Conservation (phyloP, 2,888 invertebrate species). For the Isotomurus palustris region DNA sequence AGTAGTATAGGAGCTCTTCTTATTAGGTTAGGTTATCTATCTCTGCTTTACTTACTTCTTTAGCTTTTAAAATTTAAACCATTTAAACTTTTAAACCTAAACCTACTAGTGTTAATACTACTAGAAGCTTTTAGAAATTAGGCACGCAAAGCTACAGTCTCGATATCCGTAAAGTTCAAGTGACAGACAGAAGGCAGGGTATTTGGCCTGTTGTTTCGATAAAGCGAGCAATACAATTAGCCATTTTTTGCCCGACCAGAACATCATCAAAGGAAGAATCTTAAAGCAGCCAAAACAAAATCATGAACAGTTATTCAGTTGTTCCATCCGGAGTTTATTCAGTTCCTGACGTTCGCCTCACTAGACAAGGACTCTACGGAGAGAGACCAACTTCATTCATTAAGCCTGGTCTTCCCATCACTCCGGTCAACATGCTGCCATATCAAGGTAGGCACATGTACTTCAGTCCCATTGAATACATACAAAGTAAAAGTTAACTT, state of each 20-base stretch:
- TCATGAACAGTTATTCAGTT: conserved; percentile 14
- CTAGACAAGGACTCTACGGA: conserved; percentile 30
- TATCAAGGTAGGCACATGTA: conserved; percentile 39
- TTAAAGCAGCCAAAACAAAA: conserved; percentile 2
- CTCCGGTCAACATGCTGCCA: conserved; percentile 38
- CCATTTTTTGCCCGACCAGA: conserved; percentile 3
- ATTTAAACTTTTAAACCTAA: too few relatives aligned
- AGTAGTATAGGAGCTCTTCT: conserved; percentile 12
- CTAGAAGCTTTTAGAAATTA: neutral
- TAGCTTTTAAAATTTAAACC: conserved; percentile 3
- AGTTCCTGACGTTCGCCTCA: conserved; percentile 38
- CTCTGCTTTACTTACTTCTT: conserved; percentile 2
- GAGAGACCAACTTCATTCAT: conserved; percentile 30
- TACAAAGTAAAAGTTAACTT: too few relatives aligned
- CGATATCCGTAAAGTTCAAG: conserved; percentile 23
- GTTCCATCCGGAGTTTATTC: conserved; percentile 35
- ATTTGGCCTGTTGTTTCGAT: conserved; percentile 19
- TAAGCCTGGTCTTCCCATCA: conserved; percentile 30
- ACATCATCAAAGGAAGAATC: neutral
- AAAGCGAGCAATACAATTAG: neutral
- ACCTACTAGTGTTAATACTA: too few relatives aligned
- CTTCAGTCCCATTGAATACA: too few relatives aligned
- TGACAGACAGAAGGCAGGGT: conserved; percentile 8
- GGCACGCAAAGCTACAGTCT: neutral
- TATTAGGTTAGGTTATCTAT: conserved; percentile 12